phyloP scores from a whole-genome alignment of 1,140 invertebrate genomes.

The Aphis gossypii region DNA sequence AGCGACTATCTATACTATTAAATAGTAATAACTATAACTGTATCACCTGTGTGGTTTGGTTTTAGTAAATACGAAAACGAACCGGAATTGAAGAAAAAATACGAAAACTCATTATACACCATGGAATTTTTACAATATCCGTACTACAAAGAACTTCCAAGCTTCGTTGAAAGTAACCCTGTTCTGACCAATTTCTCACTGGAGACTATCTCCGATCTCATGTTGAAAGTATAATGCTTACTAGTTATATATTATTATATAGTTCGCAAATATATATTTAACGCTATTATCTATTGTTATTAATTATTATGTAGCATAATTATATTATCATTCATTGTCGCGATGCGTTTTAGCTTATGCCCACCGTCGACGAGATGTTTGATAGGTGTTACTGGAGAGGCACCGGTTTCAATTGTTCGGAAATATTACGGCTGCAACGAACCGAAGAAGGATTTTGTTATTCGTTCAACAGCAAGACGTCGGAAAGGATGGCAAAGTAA shows the following conservation, averaged over 20 bases:
- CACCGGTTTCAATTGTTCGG: conserved; percentile 44
- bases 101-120: conserved; percentile 49
- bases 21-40: too few relatives aligned
- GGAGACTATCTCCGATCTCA: conserved; percentile 32
- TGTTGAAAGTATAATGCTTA: conserved; percentile 53
- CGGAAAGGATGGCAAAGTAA: conserved; percentile 56
- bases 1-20: too few relatives aligned
- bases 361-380: conserved; percentile 59
- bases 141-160: conserved; percentile 31
- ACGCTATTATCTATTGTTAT: not conserved
- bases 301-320: not conserved
- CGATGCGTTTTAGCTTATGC: conserved; percentile 58
- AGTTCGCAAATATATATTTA: not conserved
- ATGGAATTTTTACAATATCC: conserved; percentile 59
- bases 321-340: not conserved
- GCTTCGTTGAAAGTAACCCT: not conserved
- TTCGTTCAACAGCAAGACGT: conserved; percentile 61
- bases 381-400: conserved; percentile 60
- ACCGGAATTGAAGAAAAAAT: not conserved
- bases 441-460: conserved; percentile 62
- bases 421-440: conserved; percentile 59
- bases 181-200: not conserved
- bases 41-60: not conserved
- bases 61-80: conserved; percentile 30
- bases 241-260: not conserved